These are phyloP conservation scores for Mythimna impura DNA, from an alignment of 2,888 invertebrate genomes.

Conservation along the genomic window DNA sequence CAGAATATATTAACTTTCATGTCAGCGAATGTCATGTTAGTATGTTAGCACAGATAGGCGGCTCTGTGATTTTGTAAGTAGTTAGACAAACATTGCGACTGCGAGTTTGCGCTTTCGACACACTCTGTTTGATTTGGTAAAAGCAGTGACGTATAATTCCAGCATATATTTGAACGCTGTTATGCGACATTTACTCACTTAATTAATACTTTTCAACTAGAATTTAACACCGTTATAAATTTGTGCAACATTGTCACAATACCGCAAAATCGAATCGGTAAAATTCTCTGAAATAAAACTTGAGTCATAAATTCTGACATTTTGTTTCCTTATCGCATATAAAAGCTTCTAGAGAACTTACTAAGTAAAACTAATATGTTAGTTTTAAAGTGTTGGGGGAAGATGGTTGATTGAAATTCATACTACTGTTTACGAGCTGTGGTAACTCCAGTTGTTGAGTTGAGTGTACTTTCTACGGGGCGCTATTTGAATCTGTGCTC, in stretches of 20 bases:
- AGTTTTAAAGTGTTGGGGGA: constrained; percentile 29
- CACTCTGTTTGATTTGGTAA: constrained; percentile 70
- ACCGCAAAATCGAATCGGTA: constrained; percentile 51
- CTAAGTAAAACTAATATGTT: constrained; percentile 40
- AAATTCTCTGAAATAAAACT: constrained; percentile 59
- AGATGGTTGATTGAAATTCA: constrained; percentile 42
- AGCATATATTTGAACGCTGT: constrained; percentile 52
- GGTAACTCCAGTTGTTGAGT: constrained; percentile 5
- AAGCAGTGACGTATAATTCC: constrained; percentile 63
- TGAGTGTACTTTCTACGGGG: constrained; percentile 52
- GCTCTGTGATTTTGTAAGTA: constrained; percentile 67
- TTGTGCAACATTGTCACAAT: constrained; percentile 46
- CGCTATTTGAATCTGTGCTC: constrained; percentile 38
- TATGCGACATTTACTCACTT: constrained; percentile 48
- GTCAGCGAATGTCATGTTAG: constrained; percentile 57
- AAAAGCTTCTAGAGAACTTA: constrained; percentile 47
- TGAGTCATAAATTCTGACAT: constrained; percentile 55
- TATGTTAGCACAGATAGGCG: constrained; percentile 63
- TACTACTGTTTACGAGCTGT: constrained; percentile 35
- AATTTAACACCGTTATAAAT: constrained; percentile 24
- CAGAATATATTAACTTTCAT: constrained; percentile 67
- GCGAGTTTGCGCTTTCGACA: constrained; percentile 70
- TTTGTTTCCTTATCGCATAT: constrained; percentile 47
- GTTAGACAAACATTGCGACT: constrained; percentile 67
- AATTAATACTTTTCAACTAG: constrained; percentile 48